Evolutionary conservation across 1,140 invertebrate genomes (phyloP), one percentile per base, ranked within the genome.

Genomic region (Nasonia longicornis): DNA sequence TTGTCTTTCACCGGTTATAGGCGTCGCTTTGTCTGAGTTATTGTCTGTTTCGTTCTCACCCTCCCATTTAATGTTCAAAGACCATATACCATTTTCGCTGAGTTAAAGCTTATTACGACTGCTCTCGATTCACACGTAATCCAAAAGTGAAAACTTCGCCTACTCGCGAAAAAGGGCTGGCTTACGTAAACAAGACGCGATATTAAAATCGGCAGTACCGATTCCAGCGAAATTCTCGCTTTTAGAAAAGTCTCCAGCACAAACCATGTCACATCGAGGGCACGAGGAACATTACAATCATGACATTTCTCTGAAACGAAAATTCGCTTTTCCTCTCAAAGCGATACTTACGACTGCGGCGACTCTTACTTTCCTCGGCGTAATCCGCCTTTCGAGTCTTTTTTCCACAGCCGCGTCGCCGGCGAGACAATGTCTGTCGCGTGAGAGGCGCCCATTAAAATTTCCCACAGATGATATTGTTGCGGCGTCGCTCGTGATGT

Each of bases 401-500:
- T 58, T 58, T n/a, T 58, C 16, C 20, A 7, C 52, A 58, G 20
- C 52, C 14, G 48, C 48, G 16, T 4, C 48, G 48, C 14, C 16
- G 12, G 48, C 64, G 11, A 67, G 12, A 67, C 26, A 67, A 67
- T 31, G 29, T 67, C 29, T 31, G 66, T 31, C 66, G 29, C 66
- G 66, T 67, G 66, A 67, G 66, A 67, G 66, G 14, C 26, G 10
- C 26, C 26, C 66, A 31, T 67, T 67, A 16, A 31, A 67, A 67
- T 67, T 67, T 67, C 66, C 29, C 66, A 67, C 66, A 16, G 66
- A 67, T 31, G 22, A 29, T 67, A 67, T 67, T 67, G 66, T 67
- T 67, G 26, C 22, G 1, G 26, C 26, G 26, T 66, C n/a, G n/a
- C 64, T n/a, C 64, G n/a, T 66, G 26, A 29, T 66, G n/a, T 66